Evolutionary conservation across 2,797 vertebrate species (phyloP).

Genomic region (Lepus oiostolus): DNA sequence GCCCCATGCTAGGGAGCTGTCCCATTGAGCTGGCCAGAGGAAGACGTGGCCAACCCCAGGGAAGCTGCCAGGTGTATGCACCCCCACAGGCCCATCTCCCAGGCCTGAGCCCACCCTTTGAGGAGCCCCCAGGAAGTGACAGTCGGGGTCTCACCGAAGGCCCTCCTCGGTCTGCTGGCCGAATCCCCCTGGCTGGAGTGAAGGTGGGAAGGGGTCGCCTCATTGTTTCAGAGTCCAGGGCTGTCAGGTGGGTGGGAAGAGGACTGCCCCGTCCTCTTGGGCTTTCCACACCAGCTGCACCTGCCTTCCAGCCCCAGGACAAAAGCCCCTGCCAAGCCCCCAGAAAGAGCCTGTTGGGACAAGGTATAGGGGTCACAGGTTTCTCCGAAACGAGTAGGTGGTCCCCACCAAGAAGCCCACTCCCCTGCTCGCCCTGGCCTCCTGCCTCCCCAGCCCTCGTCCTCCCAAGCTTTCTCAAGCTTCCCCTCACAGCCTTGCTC

Average conservation of each 20-base stretch:
- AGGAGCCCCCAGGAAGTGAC: constrained; percentile 44
- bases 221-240: not conserved
- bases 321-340: not conserved
- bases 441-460: not conserved
- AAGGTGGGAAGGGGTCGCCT: not conserved
- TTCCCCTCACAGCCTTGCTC: not conserved
- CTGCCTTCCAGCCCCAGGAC: not conserved
- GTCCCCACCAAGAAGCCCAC: not conserved
- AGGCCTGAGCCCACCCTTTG: not conserved
- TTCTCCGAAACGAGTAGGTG: not conserved
- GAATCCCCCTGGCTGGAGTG: not conserved
- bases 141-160: not conserved
- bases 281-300: not conserved
- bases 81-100: not conserved
- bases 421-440: not conserved
- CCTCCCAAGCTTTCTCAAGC: not conserved
- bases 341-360: not conserved
- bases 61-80: not conserved
- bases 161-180: not conserved
- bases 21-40: not conserved
- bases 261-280: not conserved
- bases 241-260: not conserved
- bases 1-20: not conserved
- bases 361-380: not conserved
- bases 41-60: accelerated